phyloP scores from a whole-genome alignment of 37 sponge, comb jelly and placozoan genomes.

The Amphimedon queenslandica region DNA sequence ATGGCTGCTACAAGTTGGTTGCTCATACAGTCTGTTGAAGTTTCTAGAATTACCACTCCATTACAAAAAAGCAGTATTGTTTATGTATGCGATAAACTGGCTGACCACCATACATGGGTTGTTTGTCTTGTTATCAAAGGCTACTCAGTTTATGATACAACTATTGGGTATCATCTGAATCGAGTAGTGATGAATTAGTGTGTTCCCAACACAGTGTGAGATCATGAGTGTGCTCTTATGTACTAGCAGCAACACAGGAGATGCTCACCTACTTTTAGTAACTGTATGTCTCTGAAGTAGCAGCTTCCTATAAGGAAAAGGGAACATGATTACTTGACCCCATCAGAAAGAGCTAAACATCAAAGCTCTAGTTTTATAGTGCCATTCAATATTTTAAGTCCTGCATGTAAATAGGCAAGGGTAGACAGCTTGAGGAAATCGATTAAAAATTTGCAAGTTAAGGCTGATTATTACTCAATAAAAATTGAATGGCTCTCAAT shows the following conservation, averaged over 20 bases:
- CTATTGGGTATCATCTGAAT: slow-evolving; percentile 7
- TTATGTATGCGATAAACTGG: no score
- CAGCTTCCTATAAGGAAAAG: background rate
- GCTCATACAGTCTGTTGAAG: no score
- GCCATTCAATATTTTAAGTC: background rate
- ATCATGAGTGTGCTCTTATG: background rate
- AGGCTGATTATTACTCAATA: background rate
- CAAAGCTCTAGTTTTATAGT: background rate
- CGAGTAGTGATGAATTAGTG: background rate
- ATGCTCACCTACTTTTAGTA: background rate
- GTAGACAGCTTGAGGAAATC: background rate
- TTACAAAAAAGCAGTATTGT: no score
- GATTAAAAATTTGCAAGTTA: background rate
- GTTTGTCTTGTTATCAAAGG: slow-evolving; percentile 8
- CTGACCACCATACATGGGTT: slow-evolving; percentile 1
- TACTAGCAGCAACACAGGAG: background rate
- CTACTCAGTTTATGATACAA: background rate
- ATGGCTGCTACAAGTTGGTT: no score
- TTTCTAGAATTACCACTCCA: no score
- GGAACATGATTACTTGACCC: background rate
- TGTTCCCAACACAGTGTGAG: background rate
- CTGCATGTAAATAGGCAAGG: background rate
- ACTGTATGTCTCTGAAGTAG: slow-evolving; percentile 1
- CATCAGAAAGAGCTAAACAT: background rate
- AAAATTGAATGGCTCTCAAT: no score